Percentiles rank a stretch among this genome's conserved stretches.
Conservation (phyloP, 1,140 invertebrate species). For the Drosophila sp. region DNA sequence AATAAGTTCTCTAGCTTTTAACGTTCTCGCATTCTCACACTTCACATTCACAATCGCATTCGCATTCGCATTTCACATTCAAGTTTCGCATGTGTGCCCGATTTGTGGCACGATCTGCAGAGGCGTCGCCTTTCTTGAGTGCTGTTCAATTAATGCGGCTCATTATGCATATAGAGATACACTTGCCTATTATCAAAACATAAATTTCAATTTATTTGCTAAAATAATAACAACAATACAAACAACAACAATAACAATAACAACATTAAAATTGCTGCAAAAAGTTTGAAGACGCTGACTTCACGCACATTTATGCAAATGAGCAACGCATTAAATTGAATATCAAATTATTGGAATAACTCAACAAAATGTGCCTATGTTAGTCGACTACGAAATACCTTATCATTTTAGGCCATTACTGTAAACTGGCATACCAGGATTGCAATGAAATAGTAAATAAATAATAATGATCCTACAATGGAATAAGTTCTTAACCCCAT, state of each 20-base stretch:
- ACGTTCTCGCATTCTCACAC: slow-evolving; percentile 8
- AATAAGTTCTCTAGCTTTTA: slow-evolving; percentile 50
- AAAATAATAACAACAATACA: slow-evolving; percentile 46
- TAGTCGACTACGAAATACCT: slow-evolving; percentile 15
- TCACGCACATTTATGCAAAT: slow-evolving; percentile 74
- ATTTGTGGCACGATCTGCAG: slow-evolving; percentile 52
- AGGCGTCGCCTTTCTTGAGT: slow-evolving; percentile 39
- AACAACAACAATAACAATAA: slow-evolving; percentile 41
- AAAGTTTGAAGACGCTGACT: slow-evolving; percentile 53
- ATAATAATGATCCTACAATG: too few species aligned
- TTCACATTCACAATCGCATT: too few species aligned
- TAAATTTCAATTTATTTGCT: slow-evolving; percentile 74
- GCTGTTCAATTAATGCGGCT: slow-evolving; percentile 63
- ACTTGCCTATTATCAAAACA: slow-evolving; percentile 67
- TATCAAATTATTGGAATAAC: slow-evolving; percentile 49
- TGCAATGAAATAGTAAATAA: not conserved
- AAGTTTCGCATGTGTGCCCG: slow-evolving; percentile 40
- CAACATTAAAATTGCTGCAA: slow-evolving; percentile 29
- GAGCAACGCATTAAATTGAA: slow-evolving; percentile 51
- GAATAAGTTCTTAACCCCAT: too few species aligned
- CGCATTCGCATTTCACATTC: slow-evolving; percentile 21
- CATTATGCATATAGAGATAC: slow-evolving; percentile 73
- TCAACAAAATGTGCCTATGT: slow-evolving; percentile 30
- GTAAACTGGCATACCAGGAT: not conserved
- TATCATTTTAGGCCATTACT: not conserved